Evolutionary conservation across 2,797 vertebrate genomes (phyloP), one percentile per base, ranked within the genome.

Genomic region (Epinephelus malabaricus): DNA sequence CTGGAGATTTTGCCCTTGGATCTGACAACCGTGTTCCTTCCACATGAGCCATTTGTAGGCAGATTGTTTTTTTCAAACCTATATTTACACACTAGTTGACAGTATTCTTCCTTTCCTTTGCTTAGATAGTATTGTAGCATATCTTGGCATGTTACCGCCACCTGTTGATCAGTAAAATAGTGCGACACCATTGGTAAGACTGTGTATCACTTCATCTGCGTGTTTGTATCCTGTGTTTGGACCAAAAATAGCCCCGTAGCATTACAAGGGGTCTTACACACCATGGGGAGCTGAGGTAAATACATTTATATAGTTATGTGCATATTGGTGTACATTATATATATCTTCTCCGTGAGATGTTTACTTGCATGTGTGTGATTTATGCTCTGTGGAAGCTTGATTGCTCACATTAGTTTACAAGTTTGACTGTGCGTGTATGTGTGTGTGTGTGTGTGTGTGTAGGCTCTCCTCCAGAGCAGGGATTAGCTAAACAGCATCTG

Each of bases 401-500:
- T 82, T 87, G 71, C 79, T 73, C 67, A 64, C 74, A 83, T 83
- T 86, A 79, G 54, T 81, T 51, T 85, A 53, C 47, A 40, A 34
- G 65, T 70, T 30, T 79, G 50, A 11, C 61, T 49, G 19, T 64
- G 49, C 61, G 17, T 65, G 51, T 53, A 60, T 59, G 70, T 75
- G 51, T 59, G 66, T 61, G 47, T 73, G 63, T 74, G 69, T 69
- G 63, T 73, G 55, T 62, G 56, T 34, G 56, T 58, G 66, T 49
- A 51, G 53, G 67, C 81, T 71, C 83, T 88, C 67, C 83, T 89
- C 87, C 86, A 91, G 89, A 91, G 89, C 86, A 64, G 88, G 86
- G 92, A 94, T 95, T 93, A 95, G 86, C 87, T 85, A 88, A 92
- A 87, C 86, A 92, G 93, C 95, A 95, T 95, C 94, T 95, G 94